phyloP scores from a whole-genome alignment of 2,888 invertebrate species.

The Dilophus febrilis region DNA sequence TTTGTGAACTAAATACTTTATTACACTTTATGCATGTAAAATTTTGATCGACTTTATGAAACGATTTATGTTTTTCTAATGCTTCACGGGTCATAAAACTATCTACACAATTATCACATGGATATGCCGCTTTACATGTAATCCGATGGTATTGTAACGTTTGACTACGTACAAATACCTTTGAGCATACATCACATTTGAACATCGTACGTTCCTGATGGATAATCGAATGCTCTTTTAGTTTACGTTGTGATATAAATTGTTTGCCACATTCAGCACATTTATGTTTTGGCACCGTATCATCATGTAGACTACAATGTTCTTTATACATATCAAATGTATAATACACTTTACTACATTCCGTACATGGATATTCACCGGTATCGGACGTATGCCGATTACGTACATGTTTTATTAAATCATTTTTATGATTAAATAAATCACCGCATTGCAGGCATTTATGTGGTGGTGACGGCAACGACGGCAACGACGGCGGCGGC shows the following conservation, averaged over 20 bases:
- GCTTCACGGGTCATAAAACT: slow-evolving; percentile 5
- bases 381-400: background rate
- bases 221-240: slow-evolving; percentile 7
- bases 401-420: background rate
- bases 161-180: slow-evolving; percentile 6
- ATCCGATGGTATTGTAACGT: slow-evolving; percentile 6
- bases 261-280: slow-evolving; percentile 5
- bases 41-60: slow-evolving; percentile 2
- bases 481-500: background rate
- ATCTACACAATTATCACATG: slow-evolving; percentile 7
- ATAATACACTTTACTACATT: slow-evolving; percentile 6
- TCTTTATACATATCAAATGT: slow-evolving; percentile 4
- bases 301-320: slow-evolving; percentile 5
- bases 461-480: background rate
- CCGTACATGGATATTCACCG: slow-evolving; percentile 4
- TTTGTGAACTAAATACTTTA: slow-evolving; percentile 4
- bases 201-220: slow-evolving; percentile 7
- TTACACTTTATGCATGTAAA: slow-evolving; percentile 6
- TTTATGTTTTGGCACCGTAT: slow-evolving; percentile 1
- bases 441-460: background rate
- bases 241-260: slow-evolving; percentile 4
- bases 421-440: background rate
- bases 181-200: slow-evolving; percentile 6
- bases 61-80: slow-evolving; percentile 4
- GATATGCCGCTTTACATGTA: slow-evolving; percentile 6